A percentile compares a stretch with the other conserved stretches of the same genome.
phyloP scores from a whole-genome alignment of 1,140 invertebrate genomes.

The Platyscapa corneri region DNA sequence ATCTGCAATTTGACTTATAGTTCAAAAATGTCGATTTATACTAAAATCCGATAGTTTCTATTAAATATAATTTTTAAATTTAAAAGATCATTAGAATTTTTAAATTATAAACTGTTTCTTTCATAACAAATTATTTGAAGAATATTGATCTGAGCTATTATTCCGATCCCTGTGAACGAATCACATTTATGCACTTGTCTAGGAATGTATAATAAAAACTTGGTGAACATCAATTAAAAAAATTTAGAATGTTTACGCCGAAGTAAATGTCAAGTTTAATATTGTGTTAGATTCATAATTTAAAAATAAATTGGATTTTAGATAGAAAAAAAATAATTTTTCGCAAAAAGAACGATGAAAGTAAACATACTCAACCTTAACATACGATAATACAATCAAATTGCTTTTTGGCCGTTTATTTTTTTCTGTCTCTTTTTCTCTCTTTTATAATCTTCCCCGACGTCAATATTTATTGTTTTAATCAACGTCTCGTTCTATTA shows the following conservation, averaged over 20 bases:
- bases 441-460: constrained; percentile 22
- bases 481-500: constrained; percentile 13
- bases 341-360: constrained; percentile 17
- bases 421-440: constrained; percentile 44
- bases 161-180: no score
- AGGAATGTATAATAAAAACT: neutral
- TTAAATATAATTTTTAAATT: no score
- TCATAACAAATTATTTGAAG: no score
- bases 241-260: no score
- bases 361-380: neutral
- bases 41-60: no score
- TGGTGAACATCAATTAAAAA: neutral
- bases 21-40: no score
- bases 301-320: neutral
- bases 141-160: no score
- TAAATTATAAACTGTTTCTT: no score
- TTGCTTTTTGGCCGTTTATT: constrained; percentile 40
- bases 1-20: no score
- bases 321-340: neutral
- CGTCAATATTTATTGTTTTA: constrained; percentile 3
- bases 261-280: neutral
- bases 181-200: no score
- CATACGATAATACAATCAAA: constrained; percentile 31
- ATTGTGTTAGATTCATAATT: neutral
- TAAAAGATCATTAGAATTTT: no score